Conservation (phyloP, 2,888 invertebrate genomes). For the Ichneumoninae sp. region DNA sequence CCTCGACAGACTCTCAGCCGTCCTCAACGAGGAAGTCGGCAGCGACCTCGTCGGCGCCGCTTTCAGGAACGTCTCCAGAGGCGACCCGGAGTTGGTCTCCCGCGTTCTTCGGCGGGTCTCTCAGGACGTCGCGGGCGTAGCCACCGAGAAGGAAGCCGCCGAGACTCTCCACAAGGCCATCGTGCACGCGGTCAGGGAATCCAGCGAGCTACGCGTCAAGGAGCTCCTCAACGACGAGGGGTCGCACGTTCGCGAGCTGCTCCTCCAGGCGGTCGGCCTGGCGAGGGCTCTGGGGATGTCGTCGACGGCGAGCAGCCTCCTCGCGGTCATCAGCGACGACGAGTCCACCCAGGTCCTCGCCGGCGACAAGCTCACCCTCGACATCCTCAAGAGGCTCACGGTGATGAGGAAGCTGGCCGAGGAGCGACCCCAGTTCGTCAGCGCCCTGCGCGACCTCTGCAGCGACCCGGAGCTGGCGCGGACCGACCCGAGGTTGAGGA, state of each 20-base stretch:
- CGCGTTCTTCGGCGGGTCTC: conserved; percentile 87
- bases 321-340: conserved; percentile 86
- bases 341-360: conserved; percentile 86
- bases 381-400: conserved; percentile 89
- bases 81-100: conserved; percentile 87
- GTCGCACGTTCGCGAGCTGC: conserved; percentile 83
- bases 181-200: conserved; percentile 87
- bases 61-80: conserved; percentile 88
- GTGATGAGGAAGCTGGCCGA: conserved; percentile 90
- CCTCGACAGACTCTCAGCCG: conserved; percentile 87
- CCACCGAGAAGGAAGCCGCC: conserved; percentile 88
- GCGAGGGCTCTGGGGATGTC: conserved; percentile 89
- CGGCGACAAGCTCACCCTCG: conserved; percentile 87
- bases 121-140: conserved; percentile 86
- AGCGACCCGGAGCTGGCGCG: conserved; percentile 89
- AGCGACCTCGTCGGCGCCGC: conserved; percentile 87
- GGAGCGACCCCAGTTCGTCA: conserved; percentile 87
- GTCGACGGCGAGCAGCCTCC: conserved; percentile 87
- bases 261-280: conserved; percentile 89
- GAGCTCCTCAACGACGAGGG: conserved; percentile 85
- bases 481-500: conserved; percentile 89
- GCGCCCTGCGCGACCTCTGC: conserved; percentile 87
- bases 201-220: conserved; percentile 87
- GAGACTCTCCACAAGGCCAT: conserved; percentile 89
- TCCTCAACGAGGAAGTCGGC: conserved; percentile 86